Evolutionary conservation across 2,797 vertebrate species (phyloP).

Genomic region (Thaleichthys pacificus): DNA sequence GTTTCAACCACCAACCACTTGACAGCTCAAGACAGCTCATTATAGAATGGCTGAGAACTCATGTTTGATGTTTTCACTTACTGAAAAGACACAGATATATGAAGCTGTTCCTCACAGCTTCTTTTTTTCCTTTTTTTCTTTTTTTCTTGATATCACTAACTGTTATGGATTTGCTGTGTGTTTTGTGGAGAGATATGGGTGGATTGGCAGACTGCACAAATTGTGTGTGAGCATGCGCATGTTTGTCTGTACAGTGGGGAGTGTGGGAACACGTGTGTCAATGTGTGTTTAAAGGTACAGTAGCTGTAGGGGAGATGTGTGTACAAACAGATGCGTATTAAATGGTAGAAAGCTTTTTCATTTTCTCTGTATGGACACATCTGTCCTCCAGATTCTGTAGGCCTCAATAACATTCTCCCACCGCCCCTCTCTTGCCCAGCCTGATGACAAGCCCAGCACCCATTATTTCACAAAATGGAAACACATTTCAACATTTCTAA

Average conservation of each 20-base stretch:
- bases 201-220: not conserved
- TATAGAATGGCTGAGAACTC: slow-evolving; percentile 75
- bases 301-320: slow-evolving; percentile 39
- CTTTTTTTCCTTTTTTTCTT: slow-evolving; percentile 62
- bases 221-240: not conserved
- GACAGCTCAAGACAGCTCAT: slow-evolving; percentile 79
- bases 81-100: slow-evolving; percentile 74
- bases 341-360: not conserved
- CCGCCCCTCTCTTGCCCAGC: slow-evolving; percentile 51
- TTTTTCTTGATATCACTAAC: slow-evolving; percentile 73
- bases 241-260: not conserved
- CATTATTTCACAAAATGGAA: slow-evolving; percentile 72
- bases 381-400: slow-evolving; percentile 70
- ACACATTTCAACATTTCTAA: slow-evolving; percentile 63
- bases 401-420: slow-evolving; percentile 63
- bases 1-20: slow-evolving; percentile 71
- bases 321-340: slow-evolving; percentile 2
- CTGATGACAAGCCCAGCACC: slow-evolving; percentile 65
- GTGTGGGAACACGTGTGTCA: not conserved
- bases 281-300: slow-evolving; percentile 25
- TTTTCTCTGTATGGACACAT: slow-evolving; percentile 53
- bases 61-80: slow-evolving; percentile 79
- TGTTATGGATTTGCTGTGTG: slow-evolving; percentile 71
- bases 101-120: slow-evolving; percentile 72
- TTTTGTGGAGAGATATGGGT: slow-evolving; percentile 44